These are phyloP conservation scores for Catagonus wagneri DNA, from an alignment of 2,113 vertebrate species.

Conservation along the genomic window DNA sequence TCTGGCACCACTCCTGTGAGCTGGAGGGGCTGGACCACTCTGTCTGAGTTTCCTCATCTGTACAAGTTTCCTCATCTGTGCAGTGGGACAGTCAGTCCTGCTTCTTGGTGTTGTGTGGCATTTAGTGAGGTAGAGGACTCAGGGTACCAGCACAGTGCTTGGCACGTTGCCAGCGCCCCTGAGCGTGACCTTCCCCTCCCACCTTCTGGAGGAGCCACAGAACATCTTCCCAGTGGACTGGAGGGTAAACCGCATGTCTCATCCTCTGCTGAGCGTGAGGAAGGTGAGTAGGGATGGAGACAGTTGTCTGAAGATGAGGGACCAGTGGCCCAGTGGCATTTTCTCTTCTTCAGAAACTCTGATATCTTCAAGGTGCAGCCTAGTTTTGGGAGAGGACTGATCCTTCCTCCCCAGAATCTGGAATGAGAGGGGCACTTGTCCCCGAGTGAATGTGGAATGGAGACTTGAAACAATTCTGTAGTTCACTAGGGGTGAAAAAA, in stretches of 20 bases:
- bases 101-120: not conserved
- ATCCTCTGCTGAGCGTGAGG: not conserved
- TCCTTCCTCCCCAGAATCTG: not conserved
- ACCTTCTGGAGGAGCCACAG: not conserved
- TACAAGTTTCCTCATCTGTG: not conserved
- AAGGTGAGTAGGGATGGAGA: not conserved
- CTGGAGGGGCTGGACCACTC: not conserved
- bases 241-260: not conserved
- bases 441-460: not conserved
- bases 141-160: not conserved
- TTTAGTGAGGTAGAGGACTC: not conserved
- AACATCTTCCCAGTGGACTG: not conserved
- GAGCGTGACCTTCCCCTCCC: not conserved
- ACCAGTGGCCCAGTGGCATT: not conserved
- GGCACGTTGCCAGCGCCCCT: not conserved
- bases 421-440: not conserved
- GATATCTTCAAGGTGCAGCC: not conserved
- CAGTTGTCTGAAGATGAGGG: not conserved
- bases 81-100: not conserved
- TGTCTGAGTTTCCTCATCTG: not conserved
- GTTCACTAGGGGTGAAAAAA: not conserved
- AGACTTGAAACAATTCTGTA: not conserved
- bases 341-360: slow-evolving; percentile 35
- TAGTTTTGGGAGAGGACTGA: not conserved
- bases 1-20: not conserved